A percentile compares a stretch with the other conserved stretches of the same genome.
phyloP scores from a whole-genome alignment of 2,797 vertebrate genomes.

The Crax fasciolata region DNA sequence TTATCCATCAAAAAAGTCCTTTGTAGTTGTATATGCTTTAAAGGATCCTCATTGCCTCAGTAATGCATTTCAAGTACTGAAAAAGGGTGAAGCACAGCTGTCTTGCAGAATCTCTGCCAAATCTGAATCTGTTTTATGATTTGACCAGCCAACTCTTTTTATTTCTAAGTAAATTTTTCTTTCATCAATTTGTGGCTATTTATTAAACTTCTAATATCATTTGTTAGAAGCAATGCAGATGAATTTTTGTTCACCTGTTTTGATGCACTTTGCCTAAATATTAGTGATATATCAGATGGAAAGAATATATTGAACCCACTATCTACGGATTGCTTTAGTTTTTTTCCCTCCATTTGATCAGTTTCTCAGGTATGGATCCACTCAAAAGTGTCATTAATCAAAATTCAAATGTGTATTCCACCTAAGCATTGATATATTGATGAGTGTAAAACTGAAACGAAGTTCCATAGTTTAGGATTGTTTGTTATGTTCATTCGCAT shows the following conservation, averaged over 20 bases:
- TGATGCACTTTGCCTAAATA: background rate
- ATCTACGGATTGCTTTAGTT: background rate
- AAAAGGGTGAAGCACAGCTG: background rate
- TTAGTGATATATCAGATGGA: background rate
- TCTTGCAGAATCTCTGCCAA: background rate
- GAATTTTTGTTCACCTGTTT: background rate
- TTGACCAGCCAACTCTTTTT: background rate
- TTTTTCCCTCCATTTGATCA: background rate
- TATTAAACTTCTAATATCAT: background rate
- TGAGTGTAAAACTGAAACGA: background rate
- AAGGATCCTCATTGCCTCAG: background rate
- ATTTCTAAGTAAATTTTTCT: background rate
- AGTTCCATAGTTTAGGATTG: background rate
- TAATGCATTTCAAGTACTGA: background rate
- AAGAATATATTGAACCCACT: background rate
- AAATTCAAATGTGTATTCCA: background rate
- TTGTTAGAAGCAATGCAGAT: background rate
- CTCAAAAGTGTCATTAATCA: background rate
- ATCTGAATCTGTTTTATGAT: constrained; percentile 2
- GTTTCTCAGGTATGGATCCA: background rate
- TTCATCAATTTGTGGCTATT: background rate
- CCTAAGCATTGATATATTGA: background rate
- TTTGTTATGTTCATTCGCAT: background rate
- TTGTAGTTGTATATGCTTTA: background rate
- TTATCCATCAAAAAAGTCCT: background rate